These are phyloP conservation scores for Synaphobranchus kaupii DNA, from an alignment of 2,797 vertebrate species.

Conservation along the genomic window DNA sequence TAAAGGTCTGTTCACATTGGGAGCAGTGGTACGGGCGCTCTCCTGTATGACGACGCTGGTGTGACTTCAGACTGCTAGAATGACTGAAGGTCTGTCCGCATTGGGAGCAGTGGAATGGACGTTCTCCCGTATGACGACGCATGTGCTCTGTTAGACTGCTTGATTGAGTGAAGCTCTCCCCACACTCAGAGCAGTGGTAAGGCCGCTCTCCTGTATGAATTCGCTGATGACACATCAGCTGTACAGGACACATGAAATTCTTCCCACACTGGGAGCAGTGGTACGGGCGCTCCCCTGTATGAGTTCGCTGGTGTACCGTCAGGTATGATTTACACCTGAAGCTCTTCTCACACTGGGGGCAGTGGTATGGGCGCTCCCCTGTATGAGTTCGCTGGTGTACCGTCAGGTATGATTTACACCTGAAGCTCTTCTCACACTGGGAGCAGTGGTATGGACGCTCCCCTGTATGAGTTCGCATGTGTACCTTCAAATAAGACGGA, in stretches of 20 bases:
- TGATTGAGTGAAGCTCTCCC: neutral
- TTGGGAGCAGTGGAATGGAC: neutral
- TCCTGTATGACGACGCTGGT: neutral
- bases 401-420: neutral
- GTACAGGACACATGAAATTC: neutral
- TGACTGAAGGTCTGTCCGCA: neutral
- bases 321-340: neutral
- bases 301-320: neutral
- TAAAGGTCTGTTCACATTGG: neutral
- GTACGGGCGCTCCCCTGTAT: neutral
- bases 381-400: neutral
- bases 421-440: neutral
- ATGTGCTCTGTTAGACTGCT: neutral
- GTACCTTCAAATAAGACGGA: neutral
- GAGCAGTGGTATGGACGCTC: neutral
- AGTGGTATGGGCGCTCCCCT: neutral
- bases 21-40: neutral
- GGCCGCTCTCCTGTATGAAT: neutral
- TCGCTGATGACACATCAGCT: neutral
- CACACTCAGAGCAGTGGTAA: neutral
- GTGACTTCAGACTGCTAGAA: neutral
- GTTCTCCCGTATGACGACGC: neutral
- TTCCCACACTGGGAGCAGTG: neutral
- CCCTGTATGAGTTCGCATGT: neutral
- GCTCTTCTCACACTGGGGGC: neutral